These are phyloP conservation scores for Cyrtorhinus lividipennis DNA, from an alignment of 1,140 invertebrate genomes.

Conservation along the genomic window DNA sequence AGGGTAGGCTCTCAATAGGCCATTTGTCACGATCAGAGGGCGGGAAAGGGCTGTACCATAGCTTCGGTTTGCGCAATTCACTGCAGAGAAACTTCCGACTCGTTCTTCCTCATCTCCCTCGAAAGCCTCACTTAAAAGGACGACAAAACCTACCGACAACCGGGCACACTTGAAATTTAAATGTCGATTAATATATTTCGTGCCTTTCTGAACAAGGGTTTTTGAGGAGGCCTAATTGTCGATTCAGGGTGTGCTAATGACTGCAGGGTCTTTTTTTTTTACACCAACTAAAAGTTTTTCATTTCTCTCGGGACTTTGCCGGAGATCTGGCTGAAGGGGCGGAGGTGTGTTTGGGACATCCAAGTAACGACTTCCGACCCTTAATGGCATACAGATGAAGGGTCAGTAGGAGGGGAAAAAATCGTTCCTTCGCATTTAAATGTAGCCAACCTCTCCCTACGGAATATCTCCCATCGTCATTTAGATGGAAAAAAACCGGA, in stretches of 20 bases:
- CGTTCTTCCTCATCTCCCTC: neutral
- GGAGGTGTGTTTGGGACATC: conserved; percentile 6
- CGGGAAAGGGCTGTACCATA: neutral
- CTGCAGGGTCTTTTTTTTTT: conserved; percentile 4
- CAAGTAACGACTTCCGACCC: conserved; percentile 11
- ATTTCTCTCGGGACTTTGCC: neutral
- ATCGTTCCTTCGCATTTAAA: conserved; percentile 1
- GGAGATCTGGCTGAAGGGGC: neutral
- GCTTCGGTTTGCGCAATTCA: conserved; percentile 8
- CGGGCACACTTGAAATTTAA: conserved; percentile 8
- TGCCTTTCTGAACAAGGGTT: conserved; percentile 11
- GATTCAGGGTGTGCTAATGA: conserved; percentile 14
- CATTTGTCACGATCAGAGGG: conserved; percentile 5
- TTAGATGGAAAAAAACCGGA: neutral
- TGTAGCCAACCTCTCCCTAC: neutral
- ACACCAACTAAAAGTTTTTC: conserved; percentile 5
- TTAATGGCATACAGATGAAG: conserved; percentile 15
- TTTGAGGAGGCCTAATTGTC: conserved; percentile 7
- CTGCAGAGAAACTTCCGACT: neutral
- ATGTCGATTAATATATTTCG: conserved; percentile 14
- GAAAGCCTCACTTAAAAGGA: neutral
- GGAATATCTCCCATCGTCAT: neutral
- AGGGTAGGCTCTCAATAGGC: conserved; percentile 1
- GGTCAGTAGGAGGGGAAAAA: conserved; percentile 1
- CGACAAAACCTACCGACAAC: conserved; percentile 4